Evolutionary conservation across 2,888 invertebrate genomes (phyloP), one percentile per base, ranked within the genome.

Genomic region (Pristionchus arcanus): DNA sequence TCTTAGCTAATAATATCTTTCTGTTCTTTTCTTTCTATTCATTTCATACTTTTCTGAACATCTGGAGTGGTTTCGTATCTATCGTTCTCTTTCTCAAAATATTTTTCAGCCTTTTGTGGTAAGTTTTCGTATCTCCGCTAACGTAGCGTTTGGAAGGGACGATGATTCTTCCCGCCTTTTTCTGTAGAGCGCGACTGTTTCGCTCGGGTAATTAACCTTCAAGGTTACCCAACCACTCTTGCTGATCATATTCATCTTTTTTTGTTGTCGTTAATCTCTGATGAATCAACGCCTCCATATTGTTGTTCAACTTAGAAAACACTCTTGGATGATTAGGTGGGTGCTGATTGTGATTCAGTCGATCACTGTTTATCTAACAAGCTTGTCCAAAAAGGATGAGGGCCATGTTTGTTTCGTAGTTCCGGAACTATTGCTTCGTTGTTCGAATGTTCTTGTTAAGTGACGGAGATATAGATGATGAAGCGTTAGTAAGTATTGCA

Each of bases 191-290:
- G 68, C 68, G 74, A 16, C 74, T 37, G 74, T 74, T 74, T 74
- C 74, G 74, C 37, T 74, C 34, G 74, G 37, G 37, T 74, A 74
- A 74, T 37, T 74, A 74, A 74, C n/a, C 37, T 21, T 74, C 74
- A 74, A 74, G 74, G 74, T 74, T 74, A 37, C 34, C 15, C 74
- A n/a, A 37, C n/a, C 37, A 68, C 15, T 49, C 68, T 28, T 28
- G 15, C 37, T 74, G 74, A 74, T 74, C 34, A 34, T 74, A 37
- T 49, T 49, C 42, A 49, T 74, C 74, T 74, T 16, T 37, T 74
- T 34, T n/a, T 28, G 68, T 68, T 16, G n/a, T 16, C 21, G 63
- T 63, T 63, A 28, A n/a, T 28, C n/a, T 68, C 68, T 68, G 15
- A n/a, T 28, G n/a, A 68, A 28, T 28, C 28, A 5, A 68, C 31